phyloP scores from a whole-genome alignment of 2,113 vertebrate genomes.

The Rhinogobius similis region DNA sequence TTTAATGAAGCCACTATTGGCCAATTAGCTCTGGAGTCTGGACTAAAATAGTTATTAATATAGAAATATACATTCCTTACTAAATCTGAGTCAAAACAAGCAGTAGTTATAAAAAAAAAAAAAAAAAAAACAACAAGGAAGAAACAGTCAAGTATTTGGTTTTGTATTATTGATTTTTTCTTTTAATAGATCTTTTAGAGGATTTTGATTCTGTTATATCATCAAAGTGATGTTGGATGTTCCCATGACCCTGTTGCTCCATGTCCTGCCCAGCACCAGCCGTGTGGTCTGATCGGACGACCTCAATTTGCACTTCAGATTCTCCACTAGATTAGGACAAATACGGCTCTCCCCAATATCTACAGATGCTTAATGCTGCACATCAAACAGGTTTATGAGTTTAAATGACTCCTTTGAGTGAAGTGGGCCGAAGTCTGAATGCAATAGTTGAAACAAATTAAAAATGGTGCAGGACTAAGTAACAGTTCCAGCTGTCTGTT shows the following conservation, averaged over 20 bases:
- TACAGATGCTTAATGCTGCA: neutral
- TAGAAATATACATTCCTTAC: too few species aligned
- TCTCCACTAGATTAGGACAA: slow-evolving; percentile 4
- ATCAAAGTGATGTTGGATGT: neutral
- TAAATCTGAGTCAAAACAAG: too few species aligned
- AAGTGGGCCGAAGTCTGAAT: neutral
- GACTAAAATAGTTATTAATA: too few species aligned
- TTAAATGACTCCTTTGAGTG: neutral
- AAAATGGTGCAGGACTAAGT: neutral
- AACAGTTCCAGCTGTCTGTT: too few species aligned
- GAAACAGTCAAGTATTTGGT: too few species aligned
- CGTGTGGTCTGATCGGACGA: slow-evolving; percentile 30
- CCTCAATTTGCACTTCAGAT: slow-evolving; percentile 49
- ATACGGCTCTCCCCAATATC: neutral
- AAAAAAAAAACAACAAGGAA: too few species aligned
- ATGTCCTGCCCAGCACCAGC: slow-evolving; percentile 19
- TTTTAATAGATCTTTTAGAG: too few species aligned
- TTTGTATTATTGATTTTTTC: too few species aligned
- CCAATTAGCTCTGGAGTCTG: too few species aligned
- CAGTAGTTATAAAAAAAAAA: too few species aligned
- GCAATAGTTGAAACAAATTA: neutral
- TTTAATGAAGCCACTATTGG: too few species aligned
- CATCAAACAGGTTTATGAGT: slow-evolving; percentile 6
- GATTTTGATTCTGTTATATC: neutral
- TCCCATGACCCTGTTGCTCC: slow-evolving; percentile 34